Evolutionary conservation across 2,888 invertebrate species (phyloP), one percentile per base, ranked within the genome.

Genomic region (Pterostichus madidus): DNA sequence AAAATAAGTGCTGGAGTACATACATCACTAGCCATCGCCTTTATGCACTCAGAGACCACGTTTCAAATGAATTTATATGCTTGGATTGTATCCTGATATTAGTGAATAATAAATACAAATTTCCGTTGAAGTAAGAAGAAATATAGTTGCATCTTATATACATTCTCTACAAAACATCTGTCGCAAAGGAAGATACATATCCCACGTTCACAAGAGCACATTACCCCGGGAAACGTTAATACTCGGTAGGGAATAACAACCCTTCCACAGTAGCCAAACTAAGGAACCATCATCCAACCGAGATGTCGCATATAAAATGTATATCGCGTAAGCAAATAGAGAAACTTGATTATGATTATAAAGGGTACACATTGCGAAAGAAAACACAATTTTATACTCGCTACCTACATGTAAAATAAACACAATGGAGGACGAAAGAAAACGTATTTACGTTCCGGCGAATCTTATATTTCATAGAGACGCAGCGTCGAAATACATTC

Each of bases 301-400:
- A 59, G 59, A 59, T 11, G 10, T 17, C 17, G 0, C 44, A 17
- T 71, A 44, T 71, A 56, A 73, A 80, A 68, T 71, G 80, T 80
- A 53, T 73, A 73, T 52, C 80, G 32, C 46, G 73, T 75, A 81
- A 81, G 75, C 81, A 81, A 81, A 81, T 81, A 81, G 56, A 75
- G 61, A 75, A 81, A 81, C 75, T 81, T 75, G 75, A 81, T 81
- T 81, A 81, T 75, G 56, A 81, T 81, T 81, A 49, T 81, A 81
- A 81, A 81, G 35, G 81, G 49, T 81, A 81, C 44, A 81, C 49
- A 61, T 61, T 59, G 81, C 46, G 44, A 75, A 81, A 75, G 81
- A 81, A 81, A 81, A 81, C 81, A 81, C 73, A 81, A 81, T 81
- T 81, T 81, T 81, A 75, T 81, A 35, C 56, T 73, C 75, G 75